These are phyloP conservation scores for Galerucella calmariensis DNA, from an alignment of 2,888 invertebrate species.

Conservation along the genomic window DNA sequence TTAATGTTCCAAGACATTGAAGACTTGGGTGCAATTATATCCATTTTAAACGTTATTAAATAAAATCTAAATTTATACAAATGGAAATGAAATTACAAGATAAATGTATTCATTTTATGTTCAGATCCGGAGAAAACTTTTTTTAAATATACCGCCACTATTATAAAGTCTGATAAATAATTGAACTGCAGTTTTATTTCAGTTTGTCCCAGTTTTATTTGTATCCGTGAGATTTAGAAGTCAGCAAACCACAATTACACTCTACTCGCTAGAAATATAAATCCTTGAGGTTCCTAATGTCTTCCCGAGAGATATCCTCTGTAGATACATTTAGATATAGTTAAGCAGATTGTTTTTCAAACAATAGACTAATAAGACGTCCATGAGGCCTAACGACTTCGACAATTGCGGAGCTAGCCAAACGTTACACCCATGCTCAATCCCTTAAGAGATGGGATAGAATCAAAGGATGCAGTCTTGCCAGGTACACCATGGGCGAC, in stretches of 20 bases:
- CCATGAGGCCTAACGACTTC: neutral
- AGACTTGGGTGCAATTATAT: too few relatives aligned
- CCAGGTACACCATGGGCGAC: too few relatives aligned
- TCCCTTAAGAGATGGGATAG: too few relatives aligned
- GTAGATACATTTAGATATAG: neutral
- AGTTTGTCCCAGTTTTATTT: conserved; percentile 25
- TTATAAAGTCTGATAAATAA: conserved; percentile 11
- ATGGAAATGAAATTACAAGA: too few relatives aligned
- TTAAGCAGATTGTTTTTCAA: neutral
- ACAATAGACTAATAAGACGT: neutral
- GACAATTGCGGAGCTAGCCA: too few relatives aligned
- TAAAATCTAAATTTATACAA: too few relatives aligned
- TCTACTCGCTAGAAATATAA: conserved; percentile 21
- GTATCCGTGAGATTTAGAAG: conserved; percentile 14
- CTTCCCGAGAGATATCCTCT: conserved; percentile 10
- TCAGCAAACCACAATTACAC: conserved; percentile 12
- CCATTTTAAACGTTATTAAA: too few relatives aligned
- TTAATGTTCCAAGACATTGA: too few relatives aligned
- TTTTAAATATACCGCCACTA: neutral
- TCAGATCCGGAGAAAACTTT: neutral
- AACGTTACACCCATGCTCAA: too few relatives aligned
- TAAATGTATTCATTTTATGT: neutral
- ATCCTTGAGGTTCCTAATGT: conserved; percentile 12
- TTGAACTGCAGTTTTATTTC: conserved; percentile 13
- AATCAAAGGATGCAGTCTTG: too few relatives aligned